Percentiles rank a stretch among this genome's conserved stretches.
Evolutionary conservation across 2,113 vertebrate genomes (phyloP).

Genomic region (Leptosomus discolor): DNA sequence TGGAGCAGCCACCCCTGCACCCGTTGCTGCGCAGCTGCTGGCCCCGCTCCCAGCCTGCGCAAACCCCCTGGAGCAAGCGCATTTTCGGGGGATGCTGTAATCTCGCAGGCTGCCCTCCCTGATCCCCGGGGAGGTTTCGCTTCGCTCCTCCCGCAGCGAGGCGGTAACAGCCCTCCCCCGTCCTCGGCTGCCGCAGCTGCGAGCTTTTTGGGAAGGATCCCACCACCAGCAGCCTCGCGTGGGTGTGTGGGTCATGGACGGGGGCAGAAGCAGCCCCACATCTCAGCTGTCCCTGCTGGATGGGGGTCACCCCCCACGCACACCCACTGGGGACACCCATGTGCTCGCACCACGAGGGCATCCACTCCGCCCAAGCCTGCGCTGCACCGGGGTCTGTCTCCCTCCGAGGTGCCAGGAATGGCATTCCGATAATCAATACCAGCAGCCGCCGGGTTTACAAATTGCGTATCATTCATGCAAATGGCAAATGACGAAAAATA

Average conservation of each 20-base stretch:
- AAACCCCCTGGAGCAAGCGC: slow-evolving; percentile 67
- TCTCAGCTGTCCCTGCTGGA: fast-evolving
- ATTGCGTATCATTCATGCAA: neutral
- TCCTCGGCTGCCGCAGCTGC: slow-evolving; percentile 61
- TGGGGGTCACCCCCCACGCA: neutral
- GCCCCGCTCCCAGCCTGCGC: slow-evolving; percentile 72
- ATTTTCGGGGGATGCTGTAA: slow-evolving; percentile 79
- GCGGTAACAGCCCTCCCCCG: neutral
- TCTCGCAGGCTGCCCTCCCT: slow-evolving; percentile 74
- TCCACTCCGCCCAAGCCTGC: fast-evolving
- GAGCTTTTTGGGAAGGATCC: slow-evolving; percentile 76
- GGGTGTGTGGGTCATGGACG: slow-evolving; percentile 58
- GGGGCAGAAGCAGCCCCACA: neutral
- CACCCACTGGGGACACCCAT: fast-evolving
- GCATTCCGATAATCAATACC: neutral
- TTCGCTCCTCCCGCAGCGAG: slow-evolving; percentile 21
- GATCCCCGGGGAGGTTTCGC: slow-evolving; percentile 66
- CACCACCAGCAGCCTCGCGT: slow-evolving; percentile 65
- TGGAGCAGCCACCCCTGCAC: slow-evolving; percentile 27
- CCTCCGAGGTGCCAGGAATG: neutral
- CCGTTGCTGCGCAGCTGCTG: slow-evolving; percentile 74
- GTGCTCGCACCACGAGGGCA: fast-evolving
- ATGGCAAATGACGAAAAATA: neutral
- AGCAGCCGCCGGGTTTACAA: neutral
- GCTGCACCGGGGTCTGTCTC: fast-evolving